Evolutionary conservation across 2,888 invertebrate genomes (phyloP).

Genomic region (Dichetophora obliterata): DNA sequence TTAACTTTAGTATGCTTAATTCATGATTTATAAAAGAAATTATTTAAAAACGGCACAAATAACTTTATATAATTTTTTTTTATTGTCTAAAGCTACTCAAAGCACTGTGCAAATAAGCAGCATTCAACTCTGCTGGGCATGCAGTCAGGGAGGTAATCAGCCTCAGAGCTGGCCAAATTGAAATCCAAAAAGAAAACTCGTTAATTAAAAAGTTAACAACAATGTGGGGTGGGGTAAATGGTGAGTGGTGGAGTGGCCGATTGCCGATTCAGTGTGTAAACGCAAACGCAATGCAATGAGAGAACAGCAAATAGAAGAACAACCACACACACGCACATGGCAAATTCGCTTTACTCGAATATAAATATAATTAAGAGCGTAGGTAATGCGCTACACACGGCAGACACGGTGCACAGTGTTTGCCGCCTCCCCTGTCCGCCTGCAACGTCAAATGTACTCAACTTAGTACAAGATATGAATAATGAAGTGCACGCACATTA

Average conservation of each 20-base stretch:
- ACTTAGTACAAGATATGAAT: slow-evolving; percentile 54
- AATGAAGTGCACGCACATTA: slow-evolving; percentile 59
- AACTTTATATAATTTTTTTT: too few relatives aligned
- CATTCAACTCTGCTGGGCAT: slow-evolving; percentile 11
- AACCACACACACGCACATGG: not conserved
- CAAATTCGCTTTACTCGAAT: slow-evolving; percentile 3
- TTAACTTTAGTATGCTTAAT: too few relatives aligned
- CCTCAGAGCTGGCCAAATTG: slow-evolving; percentile 57
- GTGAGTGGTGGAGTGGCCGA: not conserved
- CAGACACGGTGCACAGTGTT: not conserved
- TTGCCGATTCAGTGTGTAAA: not conserved
- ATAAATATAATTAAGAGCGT: slow-evolving; percentile 57
- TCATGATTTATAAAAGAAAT: too few relatives aligned
- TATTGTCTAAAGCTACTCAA: too few relatives aligned
- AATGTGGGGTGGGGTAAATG: slow-evolving; percentile 50
- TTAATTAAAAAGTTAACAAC: slow-evolving; percentile 65
- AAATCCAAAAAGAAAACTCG: slow-evolving; percentile 66
- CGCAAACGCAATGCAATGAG: slow-evolving; percentile 1
- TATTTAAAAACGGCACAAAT: too few relatives aligned
- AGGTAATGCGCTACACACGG: slow-evolving; percentile 39
- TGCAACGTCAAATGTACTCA: slow-evolving; percentile 2
- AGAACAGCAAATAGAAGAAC: not conserved
- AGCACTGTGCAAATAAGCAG: slow-evolving; percentile 5
- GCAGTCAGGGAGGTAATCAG: not conserved
- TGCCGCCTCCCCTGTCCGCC: slow-evolving; percentile 3